Base-by-base conservation (phyloP, 2,888 invertebrate genomes). In the Cryptophagus acutangulus region DNA sequence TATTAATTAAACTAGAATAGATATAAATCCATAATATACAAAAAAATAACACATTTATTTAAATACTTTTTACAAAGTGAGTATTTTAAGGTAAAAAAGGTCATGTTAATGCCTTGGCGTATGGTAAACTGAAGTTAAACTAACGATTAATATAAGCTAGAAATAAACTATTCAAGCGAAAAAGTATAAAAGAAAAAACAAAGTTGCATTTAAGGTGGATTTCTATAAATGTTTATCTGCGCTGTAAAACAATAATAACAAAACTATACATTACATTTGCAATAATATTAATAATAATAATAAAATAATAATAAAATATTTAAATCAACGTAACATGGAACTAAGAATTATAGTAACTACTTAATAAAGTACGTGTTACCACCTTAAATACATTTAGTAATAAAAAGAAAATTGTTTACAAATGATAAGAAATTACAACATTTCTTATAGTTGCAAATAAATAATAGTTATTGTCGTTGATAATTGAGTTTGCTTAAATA, bases 21-120 rank as follows among this genome's bases (percentile, higher is more conserved):
- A n/a, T n/a, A n/a, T n/a, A n/a, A n/a, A n/a, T n/a, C n/a, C n/a
- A n/a, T n/a, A n/a, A n/a, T n/a, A n/a, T n/a, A 51, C 43, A 46
- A 46, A 43, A 54, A 57, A 57, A 52, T 51, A 58, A 43, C 51
- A 53, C 38, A 45, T 43, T 48, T n/a, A 54, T 48, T 43, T 51
- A 53, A 57, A 58, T 54, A 54, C 50, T 58, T 61, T 62, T 59
- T 61, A 61, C 58, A 52, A 50, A 51, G 62, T 65, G 66, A 66
- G 65, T 63, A 63, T 64, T 65, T 51, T 49, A 57, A 64, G 63
- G 65, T 63, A 64, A 58, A 48, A 49, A 58, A 62, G 63, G 62
- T 65, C 63, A 62, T 54, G n/a, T 51, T 66, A 65, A 66, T 65
- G 65, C 65, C 66, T 67, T 67, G 59, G 54, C 54, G 48, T 60